These are phyloP conservation scores for Anolis carolinensis DNA, from an alignment of 2,113 vertebrate genomes.

Conservation along the genomic window DNA sequence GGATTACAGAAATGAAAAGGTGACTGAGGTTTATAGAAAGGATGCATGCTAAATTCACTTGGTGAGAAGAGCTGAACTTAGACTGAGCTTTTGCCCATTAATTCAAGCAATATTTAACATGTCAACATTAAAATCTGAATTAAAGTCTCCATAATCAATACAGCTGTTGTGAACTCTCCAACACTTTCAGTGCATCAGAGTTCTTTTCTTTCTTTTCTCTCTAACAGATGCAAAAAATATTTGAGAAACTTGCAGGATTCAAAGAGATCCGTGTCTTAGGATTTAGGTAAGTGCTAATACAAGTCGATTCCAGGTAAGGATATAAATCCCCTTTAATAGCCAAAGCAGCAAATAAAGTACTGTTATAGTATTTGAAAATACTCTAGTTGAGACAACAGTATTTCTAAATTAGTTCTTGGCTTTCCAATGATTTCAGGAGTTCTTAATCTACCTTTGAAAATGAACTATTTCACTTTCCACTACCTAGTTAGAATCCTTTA, in stretches of 20 bases:
- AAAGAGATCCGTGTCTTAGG: slow-evolving; percentile 83
- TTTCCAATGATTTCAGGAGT: slow-evolving; percentile 11
- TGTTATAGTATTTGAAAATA: slow-evolving; percentile 10
- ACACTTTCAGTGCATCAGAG: slow-evolving; percentile 17
- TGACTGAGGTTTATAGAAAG: neutral
- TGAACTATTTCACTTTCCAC: slow-evolving; percentile 4
- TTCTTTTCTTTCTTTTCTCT: neutral
- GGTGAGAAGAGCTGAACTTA: neutral
- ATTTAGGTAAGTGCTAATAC: slow-evolving; percentile 84
- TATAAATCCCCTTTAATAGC: slow-evolving; percentile 7
- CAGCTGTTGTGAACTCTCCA: neutral
- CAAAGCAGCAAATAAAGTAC: slow-evolving; percentile 8
- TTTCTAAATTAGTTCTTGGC: neutral
- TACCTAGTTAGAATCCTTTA: neutral
- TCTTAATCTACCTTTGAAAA: slow-evolving; percentile 19
- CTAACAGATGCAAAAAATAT: slow-evolving; percentile 85
- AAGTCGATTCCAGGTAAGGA: slow-evolving; percentile 3
- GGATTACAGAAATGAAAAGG: too few relatives aligned
- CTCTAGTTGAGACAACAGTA: neutral
- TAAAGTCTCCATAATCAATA: neutral
- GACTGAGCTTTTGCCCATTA: slow-evolving; percentile 17
- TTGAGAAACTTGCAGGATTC: slow-evolving; percentile 88
- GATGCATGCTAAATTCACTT: neutral
- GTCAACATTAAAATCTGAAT: slow-evolving; percentile 10
- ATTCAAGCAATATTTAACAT: neutral